Percentiles rank a stretch among this genome's conserved stretches.
phyloP scores from a whole-genome alignment of 2,888 invertebrate genomes.

The Sinelater perroti region DNA sequence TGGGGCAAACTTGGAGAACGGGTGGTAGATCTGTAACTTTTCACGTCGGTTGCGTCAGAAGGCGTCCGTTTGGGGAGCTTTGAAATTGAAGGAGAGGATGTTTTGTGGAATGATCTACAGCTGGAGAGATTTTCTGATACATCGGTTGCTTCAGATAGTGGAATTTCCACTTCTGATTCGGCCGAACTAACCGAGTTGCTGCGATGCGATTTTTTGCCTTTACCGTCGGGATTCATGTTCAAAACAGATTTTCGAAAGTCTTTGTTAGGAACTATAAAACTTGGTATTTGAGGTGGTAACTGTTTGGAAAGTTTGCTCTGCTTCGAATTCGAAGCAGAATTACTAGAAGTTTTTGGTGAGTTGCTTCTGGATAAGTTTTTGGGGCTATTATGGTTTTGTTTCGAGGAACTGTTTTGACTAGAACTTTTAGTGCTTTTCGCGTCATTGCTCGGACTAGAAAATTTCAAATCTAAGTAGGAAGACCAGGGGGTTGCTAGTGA shows the following conservation, averaged over 20 bases:
- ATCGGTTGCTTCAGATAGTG: constrained; percentile 62
- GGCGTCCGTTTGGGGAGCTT: constrained; percentile 53
- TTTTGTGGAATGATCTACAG: constrained; percentile 52
- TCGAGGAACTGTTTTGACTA: constrained; percentile 59
- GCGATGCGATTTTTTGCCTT: constrained; percentile 55
- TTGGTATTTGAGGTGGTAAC: constrained; percentile 62
- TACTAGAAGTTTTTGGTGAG: constrained; percentile 61
- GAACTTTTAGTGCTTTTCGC: constrained; percentile 51
- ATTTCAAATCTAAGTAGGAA: constrained; percentile 66
- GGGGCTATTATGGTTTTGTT: constrained; percentile 47
- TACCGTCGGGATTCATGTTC: constrained; percentile 68
- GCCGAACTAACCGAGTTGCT: constrained; percentile 63
- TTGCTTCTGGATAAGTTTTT: constrained; percentile 59
- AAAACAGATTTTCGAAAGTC: constrained; percentile 78
- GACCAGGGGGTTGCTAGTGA: constrained; percentile 68
- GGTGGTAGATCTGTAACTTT: constrained; percentile 43
- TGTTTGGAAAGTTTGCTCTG: constrained; percentile 48
- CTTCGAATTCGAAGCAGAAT: constrained; percentile 45
- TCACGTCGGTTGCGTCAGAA: constrained; percentile 35
- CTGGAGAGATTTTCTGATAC: constrained; percentile 55
- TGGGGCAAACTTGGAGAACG: constrained; percentile 60
- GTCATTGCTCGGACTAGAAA: constrained; percentile 55
- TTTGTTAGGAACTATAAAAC: constrained; percentile 69
- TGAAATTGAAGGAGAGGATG: constrained; percentile 43
- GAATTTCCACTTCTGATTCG: constrained; percentile 60